These are phyloP conservation scores for Loxodonta africana DNA, from an alignment of 2,113 vertebrate species.

Conservation along the genomic window DNA sequence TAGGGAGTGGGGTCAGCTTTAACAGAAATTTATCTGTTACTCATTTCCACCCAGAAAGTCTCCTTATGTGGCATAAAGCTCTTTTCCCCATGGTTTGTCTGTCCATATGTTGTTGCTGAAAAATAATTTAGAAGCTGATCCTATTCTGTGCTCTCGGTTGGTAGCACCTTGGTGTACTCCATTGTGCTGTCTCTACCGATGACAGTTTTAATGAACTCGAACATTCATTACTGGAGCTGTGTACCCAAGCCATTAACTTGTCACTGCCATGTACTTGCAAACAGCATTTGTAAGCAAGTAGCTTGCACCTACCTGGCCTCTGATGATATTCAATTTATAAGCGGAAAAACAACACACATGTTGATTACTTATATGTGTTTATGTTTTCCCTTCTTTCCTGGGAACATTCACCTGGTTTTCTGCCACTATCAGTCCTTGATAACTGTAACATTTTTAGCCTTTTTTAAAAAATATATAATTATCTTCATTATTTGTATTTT, in stretches of 20 bases:
- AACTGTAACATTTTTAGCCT: neutral
- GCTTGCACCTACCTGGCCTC: constrained; percentile 30
- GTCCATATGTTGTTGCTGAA: neutral
- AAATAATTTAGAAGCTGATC: constrained; percentile 57
- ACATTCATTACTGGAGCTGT: constrained; percentile 66
- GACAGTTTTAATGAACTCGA: constrained; percentile 71
- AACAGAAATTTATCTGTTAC: neutral
- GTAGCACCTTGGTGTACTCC: neutral
- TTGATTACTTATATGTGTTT: neutral
- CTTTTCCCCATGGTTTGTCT: neutral
- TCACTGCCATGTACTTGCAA: constrained; percentile 60
- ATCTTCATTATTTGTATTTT: neutral
- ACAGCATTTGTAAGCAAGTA: constrained; percentile 16
- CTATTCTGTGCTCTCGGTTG: constrained; percentile 61
- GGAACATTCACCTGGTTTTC: neutral
- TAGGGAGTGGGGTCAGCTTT: neutral
- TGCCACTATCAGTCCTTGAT: neutral
- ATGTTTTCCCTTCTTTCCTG: neutral
- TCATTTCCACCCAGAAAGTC: neutral
- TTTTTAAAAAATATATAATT: neutral
- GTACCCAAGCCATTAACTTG: constrained; percentile 75
- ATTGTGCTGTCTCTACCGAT: constrained; percentile 51
- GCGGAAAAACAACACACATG: neutral
- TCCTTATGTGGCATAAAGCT: neutral
- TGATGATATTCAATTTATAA: constrained; percentile 29